Conservation (phyloP, 2,888 invertebrate species). For the Ferdinandea cuprea region DNA sequence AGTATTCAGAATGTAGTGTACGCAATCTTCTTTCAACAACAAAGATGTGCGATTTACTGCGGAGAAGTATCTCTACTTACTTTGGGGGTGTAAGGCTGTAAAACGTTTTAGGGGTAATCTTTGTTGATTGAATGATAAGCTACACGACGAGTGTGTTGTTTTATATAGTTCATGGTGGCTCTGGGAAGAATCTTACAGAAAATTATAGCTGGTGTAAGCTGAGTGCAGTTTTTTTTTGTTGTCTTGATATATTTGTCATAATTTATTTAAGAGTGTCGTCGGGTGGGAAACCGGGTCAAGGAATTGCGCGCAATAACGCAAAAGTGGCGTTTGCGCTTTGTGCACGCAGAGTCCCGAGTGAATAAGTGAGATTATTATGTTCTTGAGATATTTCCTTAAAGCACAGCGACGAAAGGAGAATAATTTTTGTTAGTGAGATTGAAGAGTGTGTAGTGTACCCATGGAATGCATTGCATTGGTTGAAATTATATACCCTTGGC, state of each 20-base stretch:
- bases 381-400: slow-evolving; percentile 3
- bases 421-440: not conserved
- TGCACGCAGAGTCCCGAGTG: slow-evolving; percentile 29
- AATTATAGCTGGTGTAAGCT: slow-evolving; percentile 28
- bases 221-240: no score
- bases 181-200: slow-evolving; percentile 47
- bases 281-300: slow-evolving; percentile 50
- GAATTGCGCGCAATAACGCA: slow-evolving; percentile 16
- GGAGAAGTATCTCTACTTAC: not conserved
- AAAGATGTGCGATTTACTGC: not conserved
- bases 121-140: slow-evolving; percentile 71
- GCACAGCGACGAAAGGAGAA: not conserved
- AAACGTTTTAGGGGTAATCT: slow-evolving; percentile 64
- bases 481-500: not conserved
- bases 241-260: slow-evolving; percentile 6
- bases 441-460: no score
- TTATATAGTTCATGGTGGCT: slow-evolving; percentile 55
- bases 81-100: slow-evolving; percentile 60
- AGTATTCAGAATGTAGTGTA: not conserved
- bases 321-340: slow-evolving; percentile 4
- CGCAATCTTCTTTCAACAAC: slow-evolving; percentile 30
- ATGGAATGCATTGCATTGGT: not conserved
- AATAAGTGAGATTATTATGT: slow-evolving; percentile 54
- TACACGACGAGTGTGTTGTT: slow-evolving; percentile 31
- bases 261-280: not conserved